These are phyloP conservation scores for Phocides pigmalion DNA, from an alignment of 1,140 invertebrate genomes.

Conservation along the genomic window DNA sequence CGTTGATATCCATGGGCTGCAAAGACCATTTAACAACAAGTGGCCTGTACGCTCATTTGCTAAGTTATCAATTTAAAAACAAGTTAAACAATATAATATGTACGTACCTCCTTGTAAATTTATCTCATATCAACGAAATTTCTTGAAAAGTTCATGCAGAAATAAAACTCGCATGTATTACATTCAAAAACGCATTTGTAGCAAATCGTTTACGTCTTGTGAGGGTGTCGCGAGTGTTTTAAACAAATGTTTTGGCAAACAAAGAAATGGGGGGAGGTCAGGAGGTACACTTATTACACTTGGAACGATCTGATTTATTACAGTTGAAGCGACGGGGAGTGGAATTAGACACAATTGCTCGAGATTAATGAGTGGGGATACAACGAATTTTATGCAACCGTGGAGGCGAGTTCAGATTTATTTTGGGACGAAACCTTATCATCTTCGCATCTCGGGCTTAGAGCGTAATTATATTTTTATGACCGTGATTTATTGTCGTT, in stretches of 20 bases:
- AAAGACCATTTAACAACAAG: no score
- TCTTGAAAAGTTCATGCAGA: neutral
- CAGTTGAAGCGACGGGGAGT: slow-evolving; percentile 9
- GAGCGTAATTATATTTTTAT: slow-evolving; percentile 25
- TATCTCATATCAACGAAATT: no score
- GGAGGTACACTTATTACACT: slow-evolving; percentile 12
- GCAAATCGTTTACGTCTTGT: slow-evolving; percentile 12
- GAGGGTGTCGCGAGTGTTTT: slow-evolving; percentile 32
- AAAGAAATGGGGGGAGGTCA: slow-evolving; percentile 23
- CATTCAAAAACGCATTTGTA: slow-evolving; percentile 14
- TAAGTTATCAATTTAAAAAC: no score
- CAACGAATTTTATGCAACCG: slow-evolving; percentile 41
- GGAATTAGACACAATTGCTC: slow-evolving; percentile 41
- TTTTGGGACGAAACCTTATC: slow-evolving; percentile 20
- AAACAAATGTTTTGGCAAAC: slow-evolving; percentile 39
- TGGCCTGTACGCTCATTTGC: no score
- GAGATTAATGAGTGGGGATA: slow-evolving; percentile 42
- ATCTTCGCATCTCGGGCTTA: slow-evolving; percentile 8
- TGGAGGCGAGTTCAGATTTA: slow-evolving; percentile 34
- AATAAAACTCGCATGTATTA: slow-evolving; percentile 18
- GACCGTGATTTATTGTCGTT: neutral
- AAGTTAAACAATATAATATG: neutral
- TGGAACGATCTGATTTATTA: slow-evolving; percentile 25
- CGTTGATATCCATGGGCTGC: no score
- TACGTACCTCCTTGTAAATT: neutral